Conservation (phyloP, 2,888 invertebrate species). For the Tetragnatha montana region DNA sequence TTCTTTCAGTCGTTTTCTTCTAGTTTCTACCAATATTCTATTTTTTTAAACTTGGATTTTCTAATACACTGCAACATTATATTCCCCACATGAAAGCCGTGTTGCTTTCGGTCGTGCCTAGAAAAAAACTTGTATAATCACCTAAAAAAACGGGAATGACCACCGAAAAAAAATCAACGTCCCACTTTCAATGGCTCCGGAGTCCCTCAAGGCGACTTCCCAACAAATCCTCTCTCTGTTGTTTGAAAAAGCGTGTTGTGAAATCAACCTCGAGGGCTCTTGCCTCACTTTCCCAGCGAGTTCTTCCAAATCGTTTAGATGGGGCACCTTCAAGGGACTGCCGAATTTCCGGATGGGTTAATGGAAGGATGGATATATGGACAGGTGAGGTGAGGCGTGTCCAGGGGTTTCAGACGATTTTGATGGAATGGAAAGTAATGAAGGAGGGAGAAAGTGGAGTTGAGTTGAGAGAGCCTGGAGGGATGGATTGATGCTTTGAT, state of each 20-base stretch:
- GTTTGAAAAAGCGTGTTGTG: not conserved
- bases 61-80: no score
- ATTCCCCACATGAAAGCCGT: no score
- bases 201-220: not conserved
- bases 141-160: not conserved
- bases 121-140: not conserved
- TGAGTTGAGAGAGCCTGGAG: not conserved
- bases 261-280: conserved; percentile 10
- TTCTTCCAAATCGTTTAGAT: not conserved
- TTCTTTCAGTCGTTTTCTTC: no score
- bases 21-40: no score
- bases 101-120: no score
- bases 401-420: not conserved
- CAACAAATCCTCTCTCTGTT: conserved; percentile 14
- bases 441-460: not conserved
- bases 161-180: conserved; percentile 5
- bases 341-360: conserved; percentile 24
- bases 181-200: not conserved
- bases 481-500: not conserved
- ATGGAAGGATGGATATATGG: conserved; percentile 2
- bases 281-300: not conserved
- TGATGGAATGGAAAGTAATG: not conserved
- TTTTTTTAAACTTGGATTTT: no score
- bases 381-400: conserved; percentile 15
- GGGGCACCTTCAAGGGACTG: not conserved